These are phyloP conservation scores for Pollachius pollachius DNA, from an alignment of 2,113 vertebrate genomes.

Conservation along the genomic window DNA sequence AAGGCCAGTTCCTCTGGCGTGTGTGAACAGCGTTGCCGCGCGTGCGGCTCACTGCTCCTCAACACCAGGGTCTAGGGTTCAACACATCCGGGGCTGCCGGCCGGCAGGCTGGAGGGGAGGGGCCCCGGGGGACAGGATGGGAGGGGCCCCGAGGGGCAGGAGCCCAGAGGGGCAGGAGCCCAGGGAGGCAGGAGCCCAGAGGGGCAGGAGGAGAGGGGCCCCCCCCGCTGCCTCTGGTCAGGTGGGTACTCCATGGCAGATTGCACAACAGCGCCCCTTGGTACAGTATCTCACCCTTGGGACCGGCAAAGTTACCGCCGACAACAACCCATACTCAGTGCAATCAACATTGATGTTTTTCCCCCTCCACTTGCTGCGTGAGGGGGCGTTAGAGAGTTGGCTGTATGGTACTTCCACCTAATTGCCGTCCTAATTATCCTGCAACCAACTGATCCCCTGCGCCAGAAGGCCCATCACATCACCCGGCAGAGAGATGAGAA, in stretches of 20 bases:
- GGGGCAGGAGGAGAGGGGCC: conserved; percentile 1
- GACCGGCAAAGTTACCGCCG: conserved; percentile 23
- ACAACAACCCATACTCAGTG: background rate
- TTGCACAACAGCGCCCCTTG: conserved; percentile 7
- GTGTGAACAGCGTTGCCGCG: too few species aligned
- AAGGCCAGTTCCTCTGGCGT: too few species aligned
- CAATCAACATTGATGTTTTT: background rate
- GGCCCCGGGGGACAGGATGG: too few species aligned
- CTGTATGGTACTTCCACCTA: conserved; percentile 37
- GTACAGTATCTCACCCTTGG: conserved; percentile 27
- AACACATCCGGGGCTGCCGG: too few species aligned
- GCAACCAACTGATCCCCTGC: conserved; percentile 32
- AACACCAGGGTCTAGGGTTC: too few species aligned
- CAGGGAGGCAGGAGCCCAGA: conserved; percentile 50
- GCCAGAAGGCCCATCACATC: conserved; percentile 43
- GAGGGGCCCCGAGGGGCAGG: conserved; percentile 25
- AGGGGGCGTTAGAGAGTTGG: background rate
- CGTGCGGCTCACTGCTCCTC: too few species aligned
- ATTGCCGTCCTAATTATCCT: conserved; percentile 46
- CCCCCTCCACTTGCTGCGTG: background rate
- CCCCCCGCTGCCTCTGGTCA: background rate
- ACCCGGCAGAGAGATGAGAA: conserved; percentile 29
- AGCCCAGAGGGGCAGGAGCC: conserved; percentile 42
- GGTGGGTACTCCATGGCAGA: conserved; percentile 2
- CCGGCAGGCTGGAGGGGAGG: too few species aligned